Evolutionary conservation across 2,797 vertebrate species (phyloP).

Genomic region (Phrynocephalus forsythii): DNA sequence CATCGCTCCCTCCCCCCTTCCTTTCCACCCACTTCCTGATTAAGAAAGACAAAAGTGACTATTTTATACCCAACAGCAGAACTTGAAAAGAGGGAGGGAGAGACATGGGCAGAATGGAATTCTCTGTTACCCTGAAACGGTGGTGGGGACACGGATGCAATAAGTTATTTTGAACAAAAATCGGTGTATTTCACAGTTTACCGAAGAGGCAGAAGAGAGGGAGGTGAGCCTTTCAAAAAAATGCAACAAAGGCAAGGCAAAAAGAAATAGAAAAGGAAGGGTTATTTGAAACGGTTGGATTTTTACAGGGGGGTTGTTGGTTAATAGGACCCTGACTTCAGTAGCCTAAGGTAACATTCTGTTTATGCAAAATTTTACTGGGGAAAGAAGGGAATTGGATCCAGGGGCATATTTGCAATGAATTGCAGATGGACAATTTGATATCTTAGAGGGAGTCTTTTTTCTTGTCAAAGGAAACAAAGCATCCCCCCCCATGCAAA

Average conservation of each 20-base stretch:
- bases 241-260: background rate
- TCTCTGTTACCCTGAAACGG: background rate
- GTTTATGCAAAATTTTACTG: slow-evolving; percentile 54
- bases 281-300: slow-evolving; percentile 41
- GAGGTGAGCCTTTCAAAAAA: background rate
- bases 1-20: background rate
- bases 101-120: background rate
- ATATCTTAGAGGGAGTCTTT: slow-evolving; percentile 55
- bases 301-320: slow-evolving; percentile 37
- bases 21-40: slow-evolving; percentile 34
- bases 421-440: slow-evolving; percentile 55
- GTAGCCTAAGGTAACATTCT: slow-evolving; percentile 39
- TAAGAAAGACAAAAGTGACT: slow-evolving; percentile 25
- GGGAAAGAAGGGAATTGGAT: slow-evolving; percentile 35
- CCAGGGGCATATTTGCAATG: slow-evolving; percentile 39
- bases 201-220: background rate
- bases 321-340: slow-evolving; percentile 45
- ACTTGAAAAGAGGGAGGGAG: slow-evolving; percentile 11
- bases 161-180: slow-evolving; percentile 2
- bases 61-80: slow-evolving; percentile 35
- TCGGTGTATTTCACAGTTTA: slow-evolving; percentile 1
- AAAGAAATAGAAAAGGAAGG: background rate
- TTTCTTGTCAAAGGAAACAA: slow-evolving; percentile 48
- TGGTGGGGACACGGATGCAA: background rate
- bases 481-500: slow-evolving; percentile 48